Evolutionary conservation across 2,113 vertebrate species (phyloP), one percentile per base, ranked within the genome.

Genomic region (Dicerorhinus sumatrensis): DNA sequence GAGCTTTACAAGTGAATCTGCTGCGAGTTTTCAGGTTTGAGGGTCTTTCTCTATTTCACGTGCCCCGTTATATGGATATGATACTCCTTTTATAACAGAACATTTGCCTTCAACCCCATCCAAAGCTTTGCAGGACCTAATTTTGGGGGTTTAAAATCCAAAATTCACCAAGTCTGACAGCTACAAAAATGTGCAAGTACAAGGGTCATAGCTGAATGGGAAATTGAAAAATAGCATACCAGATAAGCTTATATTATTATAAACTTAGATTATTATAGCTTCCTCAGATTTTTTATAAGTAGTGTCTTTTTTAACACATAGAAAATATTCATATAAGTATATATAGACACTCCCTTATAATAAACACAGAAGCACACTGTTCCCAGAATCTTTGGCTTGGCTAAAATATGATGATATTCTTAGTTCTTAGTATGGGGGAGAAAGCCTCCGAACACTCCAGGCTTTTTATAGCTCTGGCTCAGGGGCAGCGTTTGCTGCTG

Each of bases 381-480:
- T 98, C 98, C 97, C 93, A 93, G 65, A 62, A 92, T 94, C 94
- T 98, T 75, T 81, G 62, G n/a, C 93, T 97, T 97, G 86, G 97
- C 69, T 98, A 92, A 95, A 98, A 97, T 75, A 95, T 67, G 46
- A 94, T 91, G 88, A 86, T 97, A 97, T 97, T 98, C 98, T 98
- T 95, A 97, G 65, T 96, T 98, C 98, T 96, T 65, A 84, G 36
- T 69, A 96, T 80, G 97, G 97, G 62, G 96, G 96, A 95, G 56
- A 97, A 77, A 94, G 83, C 42, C 95, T 97, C 94, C 6, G 86
- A 96, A 92, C 73, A 91, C 92, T 97, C 70, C 69, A 84, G 83
- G 75, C 81, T 98, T 98, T 98, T 97, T 97, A 89, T 97, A 98
- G 91, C 96, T 88, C 97, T 98, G 98, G 89, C 95, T 98, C 73